A percentile compares a stretch with the other conserved stretches of the same genome.
Conservation (phyloP, 2,113 vertebrate genomes). For the Phalacrocorax brasilianus region DNA sequence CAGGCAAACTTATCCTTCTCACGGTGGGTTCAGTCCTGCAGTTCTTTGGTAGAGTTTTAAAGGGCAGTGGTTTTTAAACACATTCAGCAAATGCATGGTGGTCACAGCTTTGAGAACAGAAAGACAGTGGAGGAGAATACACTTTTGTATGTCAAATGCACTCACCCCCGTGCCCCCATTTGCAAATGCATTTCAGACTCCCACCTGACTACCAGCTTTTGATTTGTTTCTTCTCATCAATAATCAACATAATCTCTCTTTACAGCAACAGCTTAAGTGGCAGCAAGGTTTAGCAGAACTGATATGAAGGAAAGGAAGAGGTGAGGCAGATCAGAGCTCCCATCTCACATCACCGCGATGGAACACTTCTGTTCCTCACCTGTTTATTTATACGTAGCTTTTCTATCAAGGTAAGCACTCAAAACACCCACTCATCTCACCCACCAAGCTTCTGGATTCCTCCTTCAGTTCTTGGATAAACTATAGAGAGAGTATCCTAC, state of each 20-base stretch:
- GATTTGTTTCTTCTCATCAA: not conserved
- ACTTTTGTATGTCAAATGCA: not conserved
- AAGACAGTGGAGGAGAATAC: not conserved
- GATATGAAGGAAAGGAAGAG: not conserved
- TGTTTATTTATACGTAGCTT: not conserved
- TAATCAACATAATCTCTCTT: not conserved
- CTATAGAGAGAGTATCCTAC: not conserved
- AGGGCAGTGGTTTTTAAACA: not conserved
- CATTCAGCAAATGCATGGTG: not conserved
- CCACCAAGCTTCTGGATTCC: not conserved
- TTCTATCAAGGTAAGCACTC: not conserved
- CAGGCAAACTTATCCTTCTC: not conserved
- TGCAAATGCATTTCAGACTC: not conserved
- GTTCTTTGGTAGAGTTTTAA: not conserved
- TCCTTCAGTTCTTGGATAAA: not conserved
- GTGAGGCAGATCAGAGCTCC: not conserved
- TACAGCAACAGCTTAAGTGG: not conserved
- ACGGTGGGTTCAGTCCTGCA: not conserved
- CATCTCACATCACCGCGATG: not conserved
- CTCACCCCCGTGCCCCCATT: rapidly evolving
- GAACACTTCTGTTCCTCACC: not conserved
- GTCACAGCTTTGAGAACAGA: not conserved
- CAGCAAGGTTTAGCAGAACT: not conserved
- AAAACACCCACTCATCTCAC: not conserved
- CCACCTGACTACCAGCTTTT: not conserved